Evolutionary conservation across 2,113 vertebrate genomes (phyloP).

Genomic region (Sebastes fasciatus): DNA sequence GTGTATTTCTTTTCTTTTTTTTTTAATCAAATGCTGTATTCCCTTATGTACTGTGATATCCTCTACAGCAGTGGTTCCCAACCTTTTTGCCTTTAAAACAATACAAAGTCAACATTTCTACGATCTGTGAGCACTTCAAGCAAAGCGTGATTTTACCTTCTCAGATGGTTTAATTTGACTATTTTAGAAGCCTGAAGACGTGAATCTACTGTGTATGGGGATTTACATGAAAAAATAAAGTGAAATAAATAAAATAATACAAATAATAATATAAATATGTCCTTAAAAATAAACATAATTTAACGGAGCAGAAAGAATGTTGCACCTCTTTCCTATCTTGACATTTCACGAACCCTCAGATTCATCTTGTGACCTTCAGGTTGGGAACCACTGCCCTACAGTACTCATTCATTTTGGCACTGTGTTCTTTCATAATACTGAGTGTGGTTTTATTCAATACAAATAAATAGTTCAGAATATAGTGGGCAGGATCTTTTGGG

Average conservation of each 20-base stretch:
- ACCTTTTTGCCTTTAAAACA: neutral
- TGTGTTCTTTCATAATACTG: conserved; percentile 9
- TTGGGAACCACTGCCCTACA: conserved; percentile 7
- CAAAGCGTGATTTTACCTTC: neutral
- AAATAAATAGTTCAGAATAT: conserved; percentile 44
- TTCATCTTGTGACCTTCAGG: neutral
- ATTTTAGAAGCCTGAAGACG: neutral
- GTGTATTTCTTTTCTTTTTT: neutral
- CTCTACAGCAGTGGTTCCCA: neutral
- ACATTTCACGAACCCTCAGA: neutral
- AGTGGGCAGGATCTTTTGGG: conserved; percentile 42
- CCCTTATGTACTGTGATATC: neutral
- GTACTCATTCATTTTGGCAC: conserved; percentile 40
- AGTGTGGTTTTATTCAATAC: conserved; percentile 3
- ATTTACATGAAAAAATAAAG: neutral
- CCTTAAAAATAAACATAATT: neutral
- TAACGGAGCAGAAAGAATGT: neutral
- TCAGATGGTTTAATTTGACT: neutral
- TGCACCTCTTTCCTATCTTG: neutral
- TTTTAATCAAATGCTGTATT: neutral
- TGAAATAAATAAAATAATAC: neutral
- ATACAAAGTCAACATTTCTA: neutral
- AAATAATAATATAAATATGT: too few species aligned
- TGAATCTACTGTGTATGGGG: neutral
- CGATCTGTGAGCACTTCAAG: neutral